phyloP scores from a whole-genome alignment of 1,140 invertebrate species.

The Saccostrea glomerata region DNA sequence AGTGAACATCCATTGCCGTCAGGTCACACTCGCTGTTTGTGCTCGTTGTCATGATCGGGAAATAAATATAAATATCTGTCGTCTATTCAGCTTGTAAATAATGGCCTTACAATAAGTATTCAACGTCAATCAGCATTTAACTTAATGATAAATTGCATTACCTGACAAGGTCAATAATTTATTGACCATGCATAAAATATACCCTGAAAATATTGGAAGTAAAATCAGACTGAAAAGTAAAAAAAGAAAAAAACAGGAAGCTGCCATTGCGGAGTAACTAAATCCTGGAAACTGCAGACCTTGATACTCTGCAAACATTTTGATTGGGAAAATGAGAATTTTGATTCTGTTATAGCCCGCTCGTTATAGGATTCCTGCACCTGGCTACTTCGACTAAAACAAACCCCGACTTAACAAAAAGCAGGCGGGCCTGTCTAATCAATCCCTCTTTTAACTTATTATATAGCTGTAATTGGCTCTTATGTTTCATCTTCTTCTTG shows the following conservation, averaged over 20 bases:
- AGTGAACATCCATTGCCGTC: too few species aligned
- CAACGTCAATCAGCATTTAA: background rate
- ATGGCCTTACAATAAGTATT: background rate
- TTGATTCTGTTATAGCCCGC: slow-evolving; percentile 11
- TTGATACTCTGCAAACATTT: slow-evolving; percentile 20
- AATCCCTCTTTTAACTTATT: slow-evolving; percentile 23
- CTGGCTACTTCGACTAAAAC: slow-evolving; percentile 29
- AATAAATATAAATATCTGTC: background rate
- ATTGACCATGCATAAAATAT: background rate
- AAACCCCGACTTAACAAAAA: slow-evolving; percentile 36
- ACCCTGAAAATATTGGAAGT: background rate
- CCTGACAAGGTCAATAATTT: background rate
- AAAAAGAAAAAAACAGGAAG: background rate
- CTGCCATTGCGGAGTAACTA: slow-evolving; percentile 6
- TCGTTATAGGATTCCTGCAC: slow-evolving; percentile 23
- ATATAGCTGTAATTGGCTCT: slow-evolving; percentile 30
- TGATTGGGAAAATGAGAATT: slow-evolving; percentile 34
- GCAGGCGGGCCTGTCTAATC: slow-evolving; percentile 23
- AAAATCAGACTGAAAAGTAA: background rate
- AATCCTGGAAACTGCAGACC: background rate
- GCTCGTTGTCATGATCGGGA: too few species aligned
- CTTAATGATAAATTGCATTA: background rate
- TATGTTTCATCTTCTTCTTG: slow-evolving; percentile 8
- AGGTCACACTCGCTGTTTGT: too few species aligned
- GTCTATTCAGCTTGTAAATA: background rate